Percentiles rank a stretch among this genome's conserved stretches.
Evolutionary conservation across 2,888 invertebrate species (phyloP).

Genomic region (Drosophila meridiana): DNA sequence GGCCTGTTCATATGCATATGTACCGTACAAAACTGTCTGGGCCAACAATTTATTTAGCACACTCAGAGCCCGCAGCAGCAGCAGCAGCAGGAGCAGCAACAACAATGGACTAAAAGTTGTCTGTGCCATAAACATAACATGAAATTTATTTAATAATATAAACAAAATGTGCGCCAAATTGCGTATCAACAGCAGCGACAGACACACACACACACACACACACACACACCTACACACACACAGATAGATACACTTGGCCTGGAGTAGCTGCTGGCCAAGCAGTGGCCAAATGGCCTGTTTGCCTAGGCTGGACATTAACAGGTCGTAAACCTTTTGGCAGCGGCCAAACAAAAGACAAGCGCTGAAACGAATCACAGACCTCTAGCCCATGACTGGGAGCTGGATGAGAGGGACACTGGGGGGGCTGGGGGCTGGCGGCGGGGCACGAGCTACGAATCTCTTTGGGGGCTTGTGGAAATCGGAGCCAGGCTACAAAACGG

Average conservation of each 20-base stretch:
- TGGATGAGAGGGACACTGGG: not conserved
- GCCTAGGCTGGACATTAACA: slow-evolving; percentile 78
- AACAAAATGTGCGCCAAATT: slow-evolving; percentile 79
- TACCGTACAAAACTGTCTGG: slow-evolving; percentile 26
- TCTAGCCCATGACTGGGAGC: slow-evolving; percentile 9
- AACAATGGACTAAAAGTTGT: slow-evolving; percentile 21
- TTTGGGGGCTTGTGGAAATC: slow-evolving; percentile 50
- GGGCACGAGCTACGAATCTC: slow-evolving; percentile 2
- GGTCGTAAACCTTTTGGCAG: slow-evolving; percentile 81
- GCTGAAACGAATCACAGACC: slow-evolving; percentile 67
- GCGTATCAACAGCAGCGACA: slow-evolving; percentile 69
- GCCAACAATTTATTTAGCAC: slow-evolving; percentile 56
- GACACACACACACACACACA: slow-evolving; percentile 6
- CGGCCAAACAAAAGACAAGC: slow-evolving; percentile 75
- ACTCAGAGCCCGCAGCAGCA: slow-evolving; percentile 43
- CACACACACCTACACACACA: slow-evolving; percentile 7
- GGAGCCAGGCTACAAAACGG: slow-evolving; percentile 69
- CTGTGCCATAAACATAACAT: slow-evolving; percentile 60
- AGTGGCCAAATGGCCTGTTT: slow-evolving; percentile 58
- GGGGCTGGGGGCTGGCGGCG: not conserved
- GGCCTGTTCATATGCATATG: slow-evolving; percentile 8
- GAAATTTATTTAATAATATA: slow-evolving; percentile 80
- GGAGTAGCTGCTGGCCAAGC: slow-evolving; percentile 22
- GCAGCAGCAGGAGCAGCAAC: slow-evolving; percentile 21
- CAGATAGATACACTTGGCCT: not conserved